Evolutionary conservation across 2,113 vertebrate genomes (phyloP), one percentile per base, ranked within the genome.

Genomic region (Genyomyrus donnyi): DNA sequence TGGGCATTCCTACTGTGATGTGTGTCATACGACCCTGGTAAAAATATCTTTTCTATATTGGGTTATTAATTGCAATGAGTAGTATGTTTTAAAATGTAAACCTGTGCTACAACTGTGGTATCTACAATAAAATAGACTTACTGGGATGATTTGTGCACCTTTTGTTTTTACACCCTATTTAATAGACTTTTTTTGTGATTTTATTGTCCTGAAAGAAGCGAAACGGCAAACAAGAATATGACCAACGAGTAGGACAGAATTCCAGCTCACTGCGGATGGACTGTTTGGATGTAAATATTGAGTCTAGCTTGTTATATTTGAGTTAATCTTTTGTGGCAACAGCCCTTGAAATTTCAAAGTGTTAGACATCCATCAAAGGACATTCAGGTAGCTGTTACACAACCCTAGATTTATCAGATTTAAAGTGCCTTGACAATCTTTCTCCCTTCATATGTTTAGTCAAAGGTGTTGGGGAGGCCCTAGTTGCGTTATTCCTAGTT

Each of bases 231-330:
- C n/a, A 70, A 31, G 35, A 0, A 80, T 19, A 80, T 42, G 74
- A 80, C 42, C 31, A 80, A 42, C 0, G 10, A 19, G 15, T 19
- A 17, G 74, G 35, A 80, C 17, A 19, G 74, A 80, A 80, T 80
- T 80, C 74, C 74, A 80, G 15, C 31, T 35, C 74, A 80, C 35
- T 80, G 2, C 74, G 6, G 35, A 80, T 80, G 5, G 74, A 21
- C 35, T 80, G 74, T 42, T 80, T 42, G 74, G 74, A 42, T 39
- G 74, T 80, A 80, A 80, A 42, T 80, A 80, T 80, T 80, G 35
- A 80, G 35, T 80, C 74, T 77, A 80, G 74, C 74, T 80, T 80
- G 74, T 39, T 80, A 80, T 80, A 80, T 80, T 80, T 80, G 31
- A 77, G 74, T 80, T 80, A 42, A 35, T 80, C 74, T 80, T 77